Evolutionary conservation across 2,888 invertebrate species (phyloP).

Genomic region (Nemapogon koenigi): DNA sequence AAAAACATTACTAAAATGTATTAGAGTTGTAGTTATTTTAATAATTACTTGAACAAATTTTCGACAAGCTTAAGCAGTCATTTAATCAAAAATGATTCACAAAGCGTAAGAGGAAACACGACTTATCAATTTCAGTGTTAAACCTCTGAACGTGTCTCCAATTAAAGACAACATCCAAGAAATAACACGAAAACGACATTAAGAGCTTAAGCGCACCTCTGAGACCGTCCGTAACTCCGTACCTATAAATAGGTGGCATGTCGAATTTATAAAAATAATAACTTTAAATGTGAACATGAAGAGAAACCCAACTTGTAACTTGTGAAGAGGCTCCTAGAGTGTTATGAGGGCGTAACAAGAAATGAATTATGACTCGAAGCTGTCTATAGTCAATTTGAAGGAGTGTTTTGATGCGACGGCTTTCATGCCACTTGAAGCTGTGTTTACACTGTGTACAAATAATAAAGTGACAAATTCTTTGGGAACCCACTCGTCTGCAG

Average conservation of each 20-base stretch:
- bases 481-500: no score
- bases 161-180: conserved; percentile 29
- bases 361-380: conserved; percentile 37
- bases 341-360: conserved; percentile 25
- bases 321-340: conserved; percentile 39
- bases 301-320: conserved; percentile 36
- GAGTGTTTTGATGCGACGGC: conserved; percentile 32
- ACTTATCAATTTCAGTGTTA: conserved; percentile 40
- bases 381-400: conserved; percentile 39
- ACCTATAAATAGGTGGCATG: conserved; percentile 5
- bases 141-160: conserved; percentile 37
- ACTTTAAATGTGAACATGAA: conserved; percentile 15
- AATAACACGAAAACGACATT: conserved; percentile 17
- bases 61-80: no score
- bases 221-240: conserved; percentile 2
- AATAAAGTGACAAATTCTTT: conserved; percentile 41
- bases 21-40: no score
- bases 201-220: conserved; percentile 7
- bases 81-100: conserved; percentile 23
- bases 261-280: conserved; percentile 34
- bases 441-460: conserved; percentile 34
- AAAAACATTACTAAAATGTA: no score
- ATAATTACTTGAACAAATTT: no score
- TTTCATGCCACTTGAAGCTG: conserved; percentile 16
- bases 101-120: conserved; percentile 33